Conservation (phyloP, 2,888 invertebrate genomes). For the Cryptosula pallasiana region DNA sequence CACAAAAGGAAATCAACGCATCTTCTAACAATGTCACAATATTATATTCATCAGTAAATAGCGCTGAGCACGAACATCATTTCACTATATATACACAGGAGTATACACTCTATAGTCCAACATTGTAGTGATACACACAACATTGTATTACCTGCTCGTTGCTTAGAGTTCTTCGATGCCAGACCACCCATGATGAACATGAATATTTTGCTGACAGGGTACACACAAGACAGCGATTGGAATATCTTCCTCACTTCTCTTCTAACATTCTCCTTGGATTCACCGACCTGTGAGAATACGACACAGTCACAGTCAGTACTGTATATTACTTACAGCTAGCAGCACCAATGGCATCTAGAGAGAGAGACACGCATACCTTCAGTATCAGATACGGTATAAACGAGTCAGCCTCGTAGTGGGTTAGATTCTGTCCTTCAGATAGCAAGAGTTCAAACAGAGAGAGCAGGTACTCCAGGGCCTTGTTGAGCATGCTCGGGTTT, state of each 20-base stretch:
- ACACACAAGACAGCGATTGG: slow-evolving; percentile 76
- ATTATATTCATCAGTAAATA: too few relatives aligned
- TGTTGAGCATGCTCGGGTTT: slow-evolving; percentile 91
- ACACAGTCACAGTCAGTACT: too few relatives aligned
- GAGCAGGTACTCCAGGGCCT: slow-evolving; percentile 86
- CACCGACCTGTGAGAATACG: slow-evolving; percentile 63
- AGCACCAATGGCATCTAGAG: too few relatives aligned
- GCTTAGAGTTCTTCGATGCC: slow-evolving; percentile 92
- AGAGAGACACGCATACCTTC: too few relatives aligned
- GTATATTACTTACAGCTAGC: too few relatives aligned
- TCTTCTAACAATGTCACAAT: too few relatives aligned
- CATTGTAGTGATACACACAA: too few relatives aligned
- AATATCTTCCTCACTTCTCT: slow-evolving; percentile 81
- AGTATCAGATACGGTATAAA: slow-evolving; percentile 91
- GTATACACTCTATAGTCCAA: too few relatives aligned
- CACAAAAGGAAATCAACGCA: too few relatives aligned
- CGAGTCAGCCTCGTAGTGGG: slow-evolving; percentile 83
- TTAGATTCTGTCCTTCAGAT: slow-evolving; percentile 72
- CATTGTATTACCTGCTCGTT: slow-evolving; percentile 72
- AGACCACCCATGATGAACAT: slow-evolving; percentile 87
- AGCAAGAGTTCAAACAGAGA: slow-evolving; percentile 75
- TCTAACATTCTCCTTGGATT: slow-evolving; percentile 90
- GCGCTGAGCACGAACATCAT: too few relatives aligned
- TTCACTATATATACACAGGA: too few relatives aligned
- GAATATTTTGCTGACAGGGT: slow-evolving; percentile 82